Evolutionary conservation across 2,113 vertebrate genomes (phyloP), one percentile per base, ranked within the genome.

Genomic region (Microtus montanus): DNA sequence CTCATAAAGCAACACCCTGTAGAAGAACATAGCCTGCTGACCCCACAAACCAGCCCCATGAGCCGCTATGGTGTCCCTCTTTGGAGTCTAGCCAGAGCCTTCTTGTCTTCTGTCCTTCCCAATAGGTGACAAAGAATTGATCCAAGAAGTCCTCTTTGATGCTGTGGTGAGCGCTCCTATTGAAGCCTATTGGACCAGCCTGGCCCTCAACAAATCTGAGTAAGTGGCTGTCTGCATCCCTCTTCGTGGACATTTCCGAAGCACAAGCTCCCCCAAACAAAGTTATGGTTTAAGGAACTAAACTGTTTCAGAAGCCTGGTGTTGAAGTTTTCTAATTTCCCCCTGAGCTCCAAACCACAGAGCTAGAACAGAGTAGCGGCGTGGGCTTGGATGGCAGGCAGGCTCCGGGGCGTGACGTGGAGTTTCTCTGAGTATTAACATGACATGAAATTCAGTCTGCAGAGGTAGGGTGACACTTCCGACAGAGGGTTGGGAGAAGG

Each of bases 141-240:
- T 99, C 96, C 99, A 99, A 96, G 99, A 99, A 97, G 99, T 99
- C 74, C 98, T 99, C 52, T 99, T 99, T 97, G 99, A 99, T 96
- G 99, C 99, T 0, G 99, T 99, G 12, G 99, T 99, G 96, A 99
- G 99, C 0, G 99, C 99, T 63, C 99, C 99, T 19, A 97, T 99
- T 68, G 99, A 99, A 98, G 99, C 99, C 12, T 99, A 99, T 91
- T 99, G 99, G 99, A 99, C 99, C 95, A 99, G 99, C 94, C 98
- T 99, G 7, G 99, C 99, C 13, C 98, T 99, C 95, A 99, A 99
- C 97, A 99, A 99, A 97, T 99, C 99, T 44, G 99, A 99, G 99
- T 99, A 98, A 97, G 99, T 98, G 83, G 79, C 91, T 94, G 94
- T 96, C 95, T 14, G 66, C 92, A 95, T 89, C 41, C 47, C 19